Evolutionary conservation across 2,113 vertebrate genomes (phyloP).

Genomic region (Caranx melampygus): DNA sequence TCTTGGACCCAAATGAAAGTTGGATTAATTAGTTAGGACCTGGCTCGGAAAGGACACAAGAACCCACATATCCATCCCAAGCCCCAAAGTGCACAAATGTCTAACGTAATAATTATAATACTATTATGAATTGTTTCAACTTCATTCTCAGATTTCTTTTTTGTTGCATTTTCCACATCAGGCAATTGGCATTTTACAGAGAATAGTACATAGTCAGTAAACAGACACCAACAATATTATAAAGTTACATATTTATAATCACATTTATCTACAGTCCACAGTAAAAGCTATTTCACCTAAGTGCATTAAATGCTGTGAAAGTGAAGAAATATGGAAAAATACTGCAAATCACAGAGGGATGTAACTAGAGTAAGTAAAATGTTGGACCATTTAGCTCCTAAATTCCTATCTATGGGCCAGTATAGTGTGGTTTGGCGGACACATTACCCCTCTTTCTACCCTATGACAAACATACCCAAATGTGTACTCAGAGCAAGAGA

Average conservation of each 20-base stretch:
- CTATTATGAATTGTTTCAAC: background rate
- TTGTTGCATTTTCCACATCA: background rate
- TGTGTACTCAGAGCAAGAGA: conserved; percentile 51
- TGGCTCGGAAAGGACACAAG: background rate
- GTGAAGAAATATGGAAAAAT: conserved; percentile 54
- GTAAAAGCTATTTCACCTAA: conserved; percentile 26
- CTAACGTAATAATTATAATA: background rate
- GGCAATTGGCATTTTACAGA: background rate
- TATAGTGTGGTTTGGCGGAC: conserved; percentile 70
- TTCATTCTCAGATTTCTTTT: background rate
- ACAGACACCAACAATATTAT: background rate
- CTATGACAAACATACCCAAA: conserved; percentile 64
- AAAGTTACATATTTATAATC: background rate
- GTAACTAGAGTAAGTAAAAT: conserved; percentile 67
- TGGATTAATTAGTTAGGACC: conserved; percentile 27
- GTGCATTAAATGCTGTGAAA: conserved; percentile 42
- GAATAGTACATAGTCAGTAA: background rate
- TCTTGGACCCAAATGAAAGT: conserved; percentile 35
- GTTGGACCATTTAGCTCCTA: conserved; percentile 64
- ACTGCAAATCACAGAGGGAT: conserved; percentile 56
- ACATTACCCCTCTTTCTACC: conserved; percentile 47
- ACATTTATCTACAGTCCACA: conserved; percentile 5
- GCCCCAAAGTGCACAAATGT: background rate
- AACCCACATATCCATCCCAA: background rate
- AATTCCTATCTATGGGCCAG: conserved; percentile 75